These are phyloP conservation scores for Zaprionus africanus DNA, from an alignment of 1,140 invertebrate genomes.

Conservation along the genomic window DNA sequence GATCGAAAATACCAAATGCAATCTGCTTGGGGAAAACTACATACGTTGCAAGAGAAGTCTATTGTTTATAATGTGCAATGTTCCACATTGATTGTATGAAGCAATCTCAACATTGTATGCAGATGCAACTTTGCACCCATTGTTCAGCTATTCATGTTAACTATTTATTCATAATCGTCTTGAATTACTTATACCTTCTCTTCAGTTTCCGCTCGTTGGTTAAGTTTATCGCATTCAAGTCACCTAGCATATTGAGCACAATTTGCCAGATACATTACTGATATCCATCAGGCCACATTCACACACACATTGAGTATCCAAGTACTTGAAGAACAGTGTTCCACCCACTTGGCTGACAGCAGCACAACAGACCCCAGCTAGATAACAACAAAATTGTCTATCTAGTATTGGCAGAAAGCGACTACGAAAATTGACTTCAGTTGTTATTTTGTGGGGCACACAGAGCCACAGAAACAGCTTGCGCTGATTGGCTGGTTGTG, in stretches of 20 bases:
- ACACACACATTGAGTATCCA: slow-evolving; percentile 4
- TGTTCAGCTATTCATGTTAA: too few relatives aligned
- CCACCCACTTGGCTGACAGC: slow-evolving; percentile 12
- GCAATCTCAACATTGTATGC: too few relatives aligned
- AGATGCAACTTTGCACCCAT: too few relatives aligned
- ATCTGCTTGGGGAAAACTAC: neutral
- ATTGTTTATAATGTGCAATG: neutral
- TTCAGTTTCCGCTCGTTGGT: neutral
- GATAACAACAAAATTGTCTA: slow-evolving; percentile 53
- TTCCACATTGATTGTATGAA: too few relatives aligned
- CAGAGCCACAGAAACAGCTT: slow-evolving; percentile 35
- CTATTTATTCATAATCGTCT: neutral
- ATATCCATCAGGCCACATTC: slow-evolving; percentile 1
- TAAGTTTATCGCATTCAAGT: neutral
- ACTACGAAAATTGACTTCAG: slow-evolving; percentile 53
- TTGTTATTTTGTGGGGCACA: slow-evolving; percentile 61
- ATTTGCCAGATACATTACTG: neutral
- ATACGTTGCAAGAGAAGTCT: too few relatives aligned
- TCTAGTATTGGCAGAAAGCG: slow-evolving; percentile 42
- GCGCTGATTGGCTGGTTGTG: slow-evolving; percentile 43
- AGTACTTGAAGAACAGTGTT: slow-evolving; percentile 22
- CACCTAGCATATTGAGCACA: neutral
- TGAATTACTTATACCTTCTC: too few relatives aligned
- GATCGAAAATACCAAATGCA: slow-evolving; percentile 4
- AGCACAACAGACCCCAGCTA: slow-evolving; percentile 22